Evolutionary conservation across 2,797 vertebrate genomes (phyloP).

Genomic region (Falco cherrug): DNA sequence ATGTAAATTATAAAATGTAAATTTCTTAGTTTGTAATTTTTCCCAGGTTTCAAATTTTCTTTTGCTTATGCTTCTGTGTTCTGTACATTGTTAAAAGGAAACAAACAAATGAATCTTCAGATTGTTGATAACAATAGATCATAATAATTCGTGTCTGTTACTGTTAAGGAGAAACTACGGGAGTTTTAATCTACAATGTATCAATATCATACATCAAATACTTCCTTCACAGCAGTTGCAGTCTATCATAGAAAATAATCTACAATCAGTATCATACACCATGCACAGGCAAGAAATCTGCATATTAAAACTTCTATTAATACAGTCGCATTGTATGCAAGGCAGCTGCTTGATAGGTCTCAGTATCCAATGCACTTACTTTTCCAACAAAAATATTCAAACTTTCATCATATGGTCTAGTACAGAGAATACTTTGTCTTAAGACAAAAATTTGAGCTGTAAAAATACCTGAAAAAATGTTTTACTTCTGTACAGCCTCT

Average conservation of each 20-base stretch:
- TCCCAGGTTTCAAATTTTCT: neutral
- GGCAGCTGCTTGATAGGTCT: neutral
- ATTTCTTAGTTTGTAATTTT: neutral
- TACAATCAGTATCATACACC: neutral
- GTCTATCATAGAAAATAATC: slow-evolving; percentile 17
- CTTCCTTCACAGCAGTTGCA: neutral
- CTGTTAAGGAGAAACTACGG: neutral
- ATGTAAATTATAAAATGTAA: neutral
- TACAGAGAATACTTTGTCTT: neutral
- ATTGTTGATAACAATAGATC: neutral
- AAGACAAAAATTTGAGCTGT: neutral
- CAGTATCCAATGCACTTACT: neutral
- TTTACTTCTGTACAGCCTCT: neutral
- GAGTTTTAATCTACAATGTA: neutral
- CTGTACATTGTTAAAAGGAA: neutral
- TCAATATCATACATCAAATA: slow-evolving; percentile 5
- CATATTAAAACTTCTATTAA: neutral
- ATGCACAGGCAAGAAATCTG: neutral
- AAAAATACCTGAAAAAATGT: neutral
- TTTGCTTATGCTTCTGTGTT: neutral
- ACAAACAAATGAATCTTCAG: neutral
- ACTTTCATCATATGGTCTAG: neutral
- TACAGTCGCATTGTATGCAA: neutral
- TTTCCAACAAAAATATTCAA: neutral
- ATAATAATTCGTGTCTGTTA: neutral